Evolutionary conservation across 2,113 vertebrate species (phyloP).

Genomic region (Trogon surrucura): DNA sequence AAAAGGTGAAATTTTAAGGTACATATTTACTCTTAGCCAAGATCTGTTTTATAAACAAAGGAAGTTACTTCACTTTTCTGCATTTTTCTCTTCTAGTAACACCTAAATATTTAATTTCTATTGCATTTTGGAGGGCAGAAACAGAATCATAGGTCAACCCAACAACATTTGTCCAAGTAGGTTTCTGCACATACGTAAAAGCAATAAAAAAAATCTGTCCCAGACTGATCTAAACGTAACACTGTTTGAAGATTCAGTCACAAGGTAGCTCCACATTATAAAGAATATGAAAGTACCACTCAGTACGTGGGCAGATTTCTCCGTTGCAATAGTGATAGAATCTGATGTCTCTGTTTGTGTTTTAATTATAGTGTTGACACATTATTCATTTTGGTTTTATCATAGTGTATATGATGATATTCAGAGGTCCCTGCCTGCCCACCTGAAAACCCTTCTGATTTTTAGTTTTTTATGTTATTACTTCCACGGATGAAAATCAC

Average conservation of each 20-base stretch:
- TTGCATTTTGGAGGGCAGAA: neutral
- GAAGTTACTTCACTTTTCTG: neutral
- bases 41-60: neutral
- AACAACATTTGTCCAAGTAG: neutral
- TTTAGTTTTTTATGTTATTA: neutral
- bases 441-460: neutral
- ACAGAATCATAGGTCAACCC: neutral
- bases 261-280: neutral
- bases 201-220: neutral
- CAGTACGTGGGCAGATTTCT: neutral
- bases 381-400: neutral
- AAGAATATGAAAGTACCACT: neutral
- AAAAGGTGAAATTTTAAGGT: neutral
- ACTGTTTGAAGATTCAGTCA: neutral
- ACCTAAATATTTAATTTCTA: fast-evolving
- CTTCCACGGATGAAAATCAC: neutral
- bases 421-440: neutral
- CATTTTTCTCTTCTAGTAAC: neutral
- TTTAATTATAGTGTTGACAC: neutral
- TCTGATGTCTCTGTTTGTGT: neutral
- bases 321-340: neutral
- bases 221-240: neutral
- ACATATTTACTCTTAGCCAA: neutral
- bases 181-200: neutral
- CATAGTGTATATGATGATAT: fast-evolving